Conservation (phyloP, 30 jellyfish, hydroid and myxozoan genomes). For the Chrysaora quinquecirrha region DNA sequence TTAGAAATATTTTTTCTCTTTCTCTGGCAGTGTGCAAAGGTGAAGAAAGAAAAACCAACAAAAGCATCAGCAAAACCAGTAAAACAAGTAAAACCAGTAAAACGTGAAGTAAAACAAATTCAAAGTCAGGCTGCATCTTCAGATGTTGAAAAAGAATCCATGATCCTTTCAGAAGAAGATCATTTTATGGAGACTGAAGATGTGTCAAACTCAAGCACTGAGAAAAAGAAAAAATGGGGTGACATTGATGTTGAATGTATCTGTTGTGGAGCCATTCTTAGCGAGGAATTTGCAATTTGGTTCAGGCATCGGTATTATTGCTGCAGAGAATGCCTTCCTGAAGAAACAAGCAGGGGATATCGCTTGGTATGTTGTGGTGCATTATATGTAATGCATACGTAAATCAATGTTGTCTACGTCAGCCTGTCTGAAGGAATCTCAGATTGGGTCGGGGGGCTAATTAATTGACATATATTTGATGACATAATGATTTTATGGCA, state of each 20-base stretch:
- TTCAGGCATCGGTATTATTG: constrained; percentile 69
- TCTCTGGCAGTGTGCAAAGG: too few relatives aligned
- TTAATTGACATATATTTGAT: too few relatives aligned
- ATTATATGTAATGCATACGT: too few relatives aligned
- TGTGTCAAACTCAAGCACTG: constrained; percentile 4
- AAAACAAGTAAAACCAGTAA: not conserved
- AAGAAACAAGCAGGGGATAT: constrained; percentile 65
- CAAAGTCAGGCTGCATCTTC: too few relatives aligned
- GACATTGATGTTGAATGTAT: constrained; percentile 61
- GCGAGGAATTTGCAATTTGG: constrained; percentile 62
- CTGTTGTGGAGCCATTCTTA: constrained; percentile 56
- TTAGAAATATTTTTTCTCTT: too few relatives aligned
- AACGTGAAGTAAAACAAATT: not conserved
- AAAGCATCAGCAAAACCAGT: too few relatives aligned
- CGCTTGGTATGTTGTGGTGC: constrained; percentile 49
- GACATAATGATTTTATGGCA: too few relatives aligned
- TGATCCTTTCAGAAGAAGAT: not conserved
- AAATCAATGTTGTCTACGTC: too few relatives aligned
- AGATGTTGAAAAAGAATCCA: not conserved
- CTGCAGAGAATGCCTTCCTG: constrained; percentile 75
- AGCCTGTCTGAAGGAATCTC: too few relatives aligned
- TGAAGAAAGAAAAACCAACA: too few relatives aligned
- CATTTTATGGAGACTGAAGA: not conserved
- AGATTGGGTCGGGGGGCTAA: too few relatives aligned
- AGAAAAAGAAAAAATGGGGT: constrained; percentile 11